Percentiles rank a stretch among this genome's conserved stretches.
phyloP scores from a whole-genome alignment of 2,888 invertebrate genomes.

The Abscondita cerata region DNA sequence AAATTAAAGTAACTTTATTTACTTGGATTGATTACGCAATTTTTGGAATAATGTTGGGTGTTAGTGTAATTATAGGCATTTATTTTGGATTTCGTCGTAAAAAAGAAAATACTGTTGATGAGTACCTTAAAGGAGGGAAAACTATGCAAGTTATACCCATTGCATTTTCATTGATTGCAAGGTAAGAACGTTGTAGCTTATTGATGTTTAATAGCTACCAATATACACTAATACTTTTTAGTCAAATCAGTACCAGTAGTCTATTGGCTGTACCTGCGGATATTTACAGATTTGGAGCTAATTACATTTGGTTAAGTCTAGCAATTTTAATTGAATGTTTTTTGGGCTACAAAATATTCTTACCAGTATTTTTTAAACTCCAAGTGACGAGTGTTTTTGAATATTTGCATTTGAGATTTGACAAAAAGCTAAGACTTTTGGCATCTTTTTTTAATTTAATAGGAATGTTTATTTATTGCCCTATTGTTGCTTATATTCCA shows the following conservation, averaged over 20 bases:
- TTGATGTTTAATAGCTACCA: too few species aligned
- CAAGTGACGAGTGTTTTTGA: constrained; percentile 74
- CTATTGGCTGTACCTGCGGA: neutral
- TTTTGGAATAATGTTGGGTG: neutral
- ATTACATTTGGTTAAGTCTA: neutral
- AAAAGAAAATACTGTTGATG: neutral
- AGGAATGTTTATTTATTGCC: constrained; percentile 66
- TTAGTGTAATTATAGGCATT: too few species aligned
- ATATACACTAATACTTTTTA: neutral
- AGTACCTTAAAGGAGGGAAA: neutral
- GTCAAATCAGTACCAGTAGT: neutral
- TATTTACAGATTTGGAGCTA: neutral
- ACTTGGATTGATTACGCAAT: neutral
- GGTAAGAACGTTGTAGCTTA: too few species aligned
- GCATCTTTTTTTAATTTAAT: constrained; percentile 68
- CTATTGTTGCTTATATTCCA: constrained; percentile 74
- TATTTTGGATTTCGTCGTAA: neutral
- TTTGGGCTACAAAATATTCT: too few species aligned
- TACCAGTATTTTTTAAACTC: constrained; percentile 74
- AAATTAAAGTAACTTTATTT: too few species aligned
- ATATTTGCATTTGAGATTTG: constrained; percentile 70
- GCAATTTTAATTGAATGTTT: too few species aligned
- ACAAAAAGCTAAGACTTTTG: constrained; percentile 65
- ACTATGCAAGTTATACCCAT: neutral
- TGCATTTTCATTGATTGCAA: neutral